Base-by-base conservation (phyloP, 2,888 invertebrate genomes). In the Diadromus collaris region DNA sequence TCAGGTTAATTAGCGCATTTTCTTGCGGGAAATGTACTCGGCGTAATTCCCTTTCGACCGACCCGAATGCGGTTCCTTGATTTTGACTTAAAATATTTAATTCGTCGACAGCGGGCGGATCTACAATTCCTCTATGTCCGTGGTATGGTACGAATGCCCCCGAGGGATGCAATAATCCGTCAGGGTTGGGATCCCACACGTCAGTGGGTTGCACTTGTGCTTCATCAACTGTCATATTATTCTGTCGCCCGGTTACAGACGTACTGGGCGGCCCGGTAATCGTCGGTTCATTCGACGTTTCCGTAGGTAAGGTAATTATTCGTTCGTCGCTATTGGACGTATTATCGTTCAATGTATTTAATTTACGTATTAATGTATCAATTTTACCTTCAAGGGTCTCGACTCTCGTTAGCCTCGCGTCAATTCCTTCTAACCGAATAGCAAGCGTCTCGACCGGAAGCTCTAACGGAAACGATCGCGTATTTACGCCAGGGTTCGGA, bases 401-500 rank as follows among this genome's bases (percentile, higher is more conserved):
- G 5, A 46, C 46, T 5, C 46, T 10, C 10, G 10, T 16, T 16
- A 46, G 16, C 16, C 13, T 16, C 10, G 5, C 46, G n/a, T 46
- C 46, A n/a, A 46, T 46, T 46, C n/a, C n/a, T n/a, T n/a, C n/a
- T n/a, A n/a, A n/a, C n/a, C n/a, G n/a, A n/a, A n/a, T n/a, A n/a
- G n/a, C n/a, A n/a, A n/a, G n/a, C n/a, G n/a, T n/a, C n/a, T n/a
- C n/a, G n/a, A n/a, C n/a, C n/a, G n/a, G n/a, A n/a, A n/a, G n/a
- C n/a, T n/a, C n/a, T n/a, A n/a, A n/a, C n/a, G n/a, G n/a, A n/a
- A n/a, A n/a, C n/a, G n/a, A n/a, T n/a, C n/a, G n/a, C n/a, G n/a
- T n/a, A n/a, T n/a, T n/a, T n/a, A n/a, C 34, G 16, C 44, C 64
- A 21, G 64, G 64, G 7, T 19, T 44, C 10, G 72, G 72, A n/a